Conservation (phyloP, 2,888 invertebrate species). For the Mythimna loreyi region DNA sequence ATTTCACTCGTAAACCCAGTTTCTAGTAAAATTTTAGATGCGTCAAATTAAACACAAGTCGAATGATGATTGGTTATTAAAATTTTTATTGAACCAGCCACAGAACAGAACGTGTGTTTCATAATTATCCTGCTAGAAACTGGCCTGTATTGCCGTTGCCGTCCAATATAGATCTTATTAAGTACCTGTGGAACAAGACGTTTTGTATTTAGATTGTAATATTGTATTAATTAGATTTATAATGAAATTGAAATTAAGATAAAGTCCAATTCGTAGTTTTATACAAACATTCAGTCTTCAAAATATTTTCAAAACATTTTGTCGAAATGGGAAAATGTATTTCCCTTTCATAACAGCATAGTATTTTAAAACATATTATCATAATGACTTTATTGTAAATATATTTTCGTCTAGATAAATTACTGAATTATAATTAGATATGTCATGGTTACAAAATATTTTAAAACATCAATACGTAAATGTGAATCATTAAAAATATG, state of each 20-base stretch:
- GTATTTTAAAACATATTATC: neutral
- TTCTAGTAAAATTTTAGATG: neutral
- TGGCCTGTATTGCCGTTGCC: conserved; percentile 40
- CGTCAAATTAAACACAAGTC: neutral
- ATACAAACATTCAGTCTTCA: neutral
- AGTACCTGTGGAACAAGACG: conserved; percentile 39
- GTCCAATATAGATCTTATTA: conserved; percentile 41
- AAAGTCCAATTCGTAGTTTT: conserved; percentile 11
- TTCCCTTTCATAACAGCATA: neutral
- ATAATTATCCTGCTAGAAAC: neutral
- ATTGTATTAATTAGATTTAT: neutral
- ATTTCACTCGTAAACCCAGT: conserved; percentile 7
- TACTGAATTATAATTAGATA: neutral
- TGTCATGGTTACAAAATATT: neutral
- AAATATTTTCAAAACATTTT: neutral
- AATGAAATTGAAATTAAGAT: conserved; percentile 8
- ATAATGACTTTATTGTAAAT: conserved; percentile 46
- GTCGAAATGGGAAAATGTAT: neutral
- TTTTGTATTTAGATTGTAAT: conserved; percentile 18
- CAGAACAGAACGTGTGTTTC: neutral
- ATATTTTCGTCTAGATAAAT: conserved; percentile 26
- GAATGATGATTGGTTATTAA: neutral
- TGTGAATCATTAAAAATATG: conserved; percentile 15
- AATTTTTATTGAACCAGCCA: neutral
- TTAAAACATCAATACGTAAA: neutral